Percentiles rank a stretch among this genome's conserved stretches.
These are phyloP conservation scores for Schlechtendalia chinensis DNA, from an alignment of 1,140 invertebrate species.

Conservation along the genomic window DNA sequence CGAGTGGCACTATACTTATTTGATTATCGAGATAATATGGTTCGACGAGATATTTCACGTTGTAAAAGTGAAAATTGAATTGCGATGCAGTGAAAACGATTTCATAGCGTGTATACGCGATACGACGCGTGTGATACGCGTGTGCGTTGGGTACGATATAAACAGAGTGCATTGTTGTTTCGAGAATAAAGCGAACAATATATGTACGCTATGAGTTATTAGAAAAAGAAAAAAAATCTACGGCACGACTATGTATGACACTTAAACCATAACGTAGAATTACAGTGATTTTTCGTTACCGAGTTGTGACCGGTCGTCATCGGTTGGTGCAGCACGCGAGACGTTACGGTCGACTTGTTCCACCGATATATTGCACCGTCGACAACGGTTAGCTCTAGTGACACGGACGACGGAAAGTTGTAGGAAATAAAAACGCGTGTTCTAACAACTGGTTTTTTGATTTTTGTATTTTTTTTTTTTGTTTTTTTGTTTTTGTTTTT, in stretches of 20 bases:
- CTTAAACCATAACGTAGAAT: not conserved
- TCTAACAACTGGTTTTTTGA: too few species aligned
- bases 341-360: constrained; percentile 18
- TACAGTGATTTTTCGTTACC: not conserved
- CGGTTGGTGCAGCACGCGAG: not conserved
- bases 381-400: too few species aligned
- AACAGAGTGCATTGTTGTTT: constrained; percentile 12
- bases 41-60: constrained; percentile 33
- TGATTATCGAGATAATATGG: constrained; percentile 42
- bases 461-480: too few species aligned
- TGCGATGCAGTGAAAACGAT: constrained; percentile 30
- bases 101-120: too few species aligned
- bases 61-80: constrained; percentile 49
- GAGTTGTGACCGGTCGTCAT: not conserved
- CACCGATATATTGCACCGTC: too few species aligned
- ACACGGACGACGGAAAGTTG: too few species aligned
- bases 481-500: too few species aligned
- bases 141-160: too few species aligned
- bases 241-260: not conserved
- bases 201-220: not conserved
- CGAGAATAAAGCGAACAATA: constrained; percentile 12
- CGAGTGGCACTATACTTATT: too few species aligned
- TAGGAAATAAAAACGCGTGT: too few species aligned
- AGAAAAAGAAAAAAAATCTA: not conserved
- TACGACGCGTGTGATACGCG: too few species aligned